Conservation (phyloP, 1,140 invertebrate species). For the Drosophila athabasca region DNA sequence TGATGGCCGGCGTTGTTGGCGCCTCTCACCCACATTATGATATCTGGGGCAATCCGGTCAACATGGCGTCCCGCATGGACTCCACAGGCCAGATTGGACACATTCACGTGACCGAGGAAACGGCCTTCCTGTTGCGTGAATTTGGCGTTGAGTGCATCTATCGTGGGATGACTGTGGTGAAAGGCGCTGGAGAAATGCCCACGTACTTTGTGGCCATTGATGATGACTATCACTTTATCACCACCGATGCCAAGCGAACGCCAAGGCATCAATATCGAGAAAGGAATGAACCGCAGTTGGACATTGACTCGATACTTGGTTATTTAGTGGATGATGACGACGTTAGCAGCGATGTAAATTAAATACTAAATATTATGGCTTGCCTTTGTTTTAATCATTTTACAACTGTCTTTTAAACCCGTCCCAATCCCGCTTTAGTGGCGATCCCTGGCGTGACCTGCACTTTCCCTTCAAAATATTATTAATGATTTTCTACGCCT, state of each 20-base stretch:
- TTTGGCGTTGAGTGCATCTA: slow-evolving; percentile 35
- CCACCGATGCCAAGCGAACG: not conserved
- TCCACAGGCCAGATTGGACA: slow-evolving; percentile 90
- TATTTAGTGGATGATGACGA: too few relatives aligned
- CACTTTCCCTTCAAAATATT: slow-evolving; percentile 67
- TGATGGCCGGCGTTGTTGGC: slow-evolving; percentile 96
- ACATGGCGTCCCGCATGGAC: slow-evolving; percentile 97
- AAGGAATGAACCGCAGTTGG: not conserved
- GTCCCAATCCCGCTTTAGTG: not conserved
- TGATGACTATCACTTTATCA: slow-evolving; percentile 1
- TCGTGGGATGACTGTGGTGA: slow-evolving; percentile 34
- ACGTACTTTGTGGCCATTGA: slow-evolving; percentile 33
- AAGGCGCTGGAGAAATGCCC: slow-evolving; percentile 28
- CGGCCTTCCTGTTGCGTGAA: slow-evolving; percentile 87
- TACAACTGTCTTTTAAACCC: not conserved
- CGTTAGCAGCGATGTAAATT: too few relatives aligned
- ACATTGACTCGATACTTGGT: not conserved
- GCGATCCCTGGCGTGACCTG: slow-evolving; percentile 52
- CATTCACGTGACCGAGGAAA: slow-evolving; percentile 91
- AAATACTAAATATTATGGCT: too few relatives aligned
- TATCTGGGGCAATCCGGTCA: slow-evolving; percentile 97
- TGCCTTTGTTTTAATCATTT: not conserved
- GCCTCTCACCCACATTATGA: slow-evolving; percentile 92
- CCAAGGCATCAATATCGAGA: slow-evolving; percentile 4
- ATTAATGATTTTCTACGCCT: slow-evolving; percentile 77